A percentile compares a stretch with the other conserved stretches of the same genome.
Evolutionary conservation across 2,113 vertebrate genomes (phyloP).

Genomic region (Strigops habroptila): DNA sequence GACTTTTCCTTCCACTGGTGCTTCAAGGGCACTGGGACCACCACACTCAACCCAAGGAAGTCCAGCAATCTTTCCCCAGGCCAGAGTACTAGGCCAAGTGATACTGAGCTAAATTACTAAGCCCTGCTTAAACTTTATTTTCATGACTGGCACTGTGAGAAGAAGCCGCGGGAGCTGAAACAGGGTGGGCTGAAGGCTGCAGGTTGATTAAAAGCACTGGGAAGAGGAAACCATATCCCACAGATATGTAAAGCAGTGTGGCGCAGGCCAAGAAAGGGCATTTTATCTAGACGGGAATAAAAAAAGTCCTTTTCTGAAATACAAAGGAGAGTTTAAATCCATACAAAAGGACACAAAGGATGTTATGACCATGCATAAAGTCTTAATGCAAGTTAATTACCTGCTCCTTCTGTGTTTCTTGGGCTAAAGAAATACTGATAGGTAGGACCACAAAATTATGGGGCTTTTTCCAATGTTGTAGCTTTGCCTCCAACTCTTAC

Average conservation of each 20-base stretch:
- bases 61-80: background rate
- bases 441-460: background rate
- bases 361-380: background rate
- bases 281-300: background rate
- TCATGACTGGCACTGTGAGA: background rate
- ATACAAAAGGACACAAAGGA: background rate
- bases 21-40: background rate
- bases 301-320: background rate
- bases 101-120: background rate
- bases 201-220: background rate
- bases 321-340: background rate
- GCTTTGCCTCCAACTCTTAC: background rate
- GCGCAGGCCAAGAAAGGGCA: background rate
- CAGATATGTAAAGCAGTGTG: background rate
- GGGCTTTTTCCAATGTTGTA: background rate
- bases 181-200: background rate
- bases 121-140: background rate
- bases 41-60: background rate
- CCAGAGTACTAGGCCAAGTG: background rate
- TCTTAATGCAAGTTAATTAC: background rate
- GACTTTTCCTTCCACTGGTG: background rate
- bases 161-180: background rate
- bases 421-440: background rate
- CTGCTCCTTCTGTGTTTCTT: background rate
- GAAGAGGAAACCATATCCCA: background rate